These are phyloP conservation scores for Odocoileus virginianus DNA, from an alignment of 2,113 vertebrate genomes.

Conservation along the genomic window DNA sequence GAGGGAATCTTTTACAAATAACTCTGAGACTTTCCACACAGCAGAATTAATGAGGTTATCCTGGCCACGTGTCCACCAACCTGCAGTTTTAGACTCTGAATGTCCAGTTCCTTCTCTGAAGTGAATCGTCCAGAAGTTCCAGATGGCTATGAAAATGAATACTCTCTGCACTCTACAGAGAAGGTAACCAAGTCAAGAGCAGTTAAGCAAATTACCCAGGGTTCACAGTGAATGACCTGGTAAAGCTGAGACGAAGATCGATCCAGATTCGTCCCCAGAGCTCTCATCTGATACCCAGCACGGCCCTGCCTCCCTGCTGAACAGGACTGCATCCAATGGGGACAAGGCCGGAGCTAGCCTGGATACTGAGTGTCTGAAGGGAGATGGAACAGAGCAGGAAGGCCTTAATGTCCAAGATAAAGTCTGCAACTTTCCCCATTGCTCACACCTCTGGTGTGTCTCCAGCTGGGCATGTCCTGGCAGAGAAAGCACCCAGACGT, in stretches of 20 bases:
- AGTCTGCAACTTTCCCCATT: background rate
- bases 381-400: background rate
- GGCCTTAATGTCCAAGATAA: background rate
- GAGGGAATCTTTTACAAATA: background rate
- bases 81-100: background rate
- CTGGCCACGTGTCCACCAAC: fast-evolving
- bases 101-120: background rate
- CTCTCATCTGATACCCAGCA: background rate
- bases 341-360: background rate
- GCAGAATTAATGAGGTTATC: background rate
- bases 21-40: background rate
- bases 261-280: background rate
- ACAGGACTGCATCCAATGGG: no score
- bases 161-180: background rate
- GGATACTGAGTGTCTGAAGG: background rate
- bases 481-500: background rate
- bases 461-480: background rate
- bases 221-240: background rate
- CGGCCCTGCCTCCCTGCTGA: no score
- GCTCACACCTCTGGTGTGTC: background rate
- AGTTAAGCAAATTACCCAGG: background rate
- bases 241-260: background rate
- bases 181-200: background rate
- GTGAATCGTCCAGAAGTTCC: background rate
- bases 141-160: background rate